Evolutionary conservation across 53 echinoderm and acorn worm species (phyloP), one percentile per base, ranked within the genome.

Genomic region (Holothuria scabra): DNA sequence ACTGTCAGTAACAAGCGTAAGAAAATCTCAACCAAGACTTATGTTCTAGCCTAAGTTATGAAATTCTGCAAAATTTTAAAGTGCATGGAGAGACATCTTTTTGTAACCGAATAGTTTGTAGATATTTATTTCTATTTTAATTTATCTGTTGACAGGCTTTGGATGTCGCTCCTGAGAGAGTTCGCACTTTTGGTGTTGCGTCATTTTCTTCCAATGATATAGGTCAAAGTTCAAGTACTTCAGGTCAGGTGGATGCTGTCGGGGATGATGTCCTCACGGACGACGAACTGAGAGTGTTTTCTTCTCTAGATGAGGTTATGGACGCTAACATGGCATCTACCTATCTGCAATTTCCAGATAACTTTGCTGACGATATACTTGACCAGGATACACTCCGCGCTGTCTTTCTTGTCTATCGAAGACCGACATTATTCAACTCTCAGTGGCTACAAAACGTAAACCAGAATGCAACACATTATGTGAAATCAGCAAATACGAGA

Each of bases 381-480:
- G 76, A 76, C 52, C 49, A 55, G 12, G 56, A 76, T 12, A 56
- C 76, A 16, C 48, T 76, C 46, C 44, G 76, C 12, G 76, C 76
- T 5, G 76, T 76, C 11, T 76, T 76, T 29, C 52, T 76, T 25
- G 76, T 76, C 29, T 76, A 76, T 55, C 44, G 76, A 55, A 76
- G 76, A 19, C 76, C 76, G 0, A 76, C 25, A 26, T 52, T 76
- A 23, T 76, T 76, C 46, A n/a, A 19, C 16, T 74, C 74, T 21
- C 37, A 46, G 46, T 74, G 74, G 74, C 26, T 74, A 26, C 74
- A 74, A 41, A 24, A 21, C n/a, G 74, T 41, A 26, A 74, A 74
- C 46, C 25, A 74, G 9, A 74, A 74, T 18, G 26, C 32, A 46
- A 48, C 74, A 14, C 7, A 46, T n/a, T 41, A 24, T 4, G 11